These are phyloP conservation scores for Stenichneumon culpator DNA, from an alignment of 2,888 invertebrate species.

Conservation along the genomic window DNA sequence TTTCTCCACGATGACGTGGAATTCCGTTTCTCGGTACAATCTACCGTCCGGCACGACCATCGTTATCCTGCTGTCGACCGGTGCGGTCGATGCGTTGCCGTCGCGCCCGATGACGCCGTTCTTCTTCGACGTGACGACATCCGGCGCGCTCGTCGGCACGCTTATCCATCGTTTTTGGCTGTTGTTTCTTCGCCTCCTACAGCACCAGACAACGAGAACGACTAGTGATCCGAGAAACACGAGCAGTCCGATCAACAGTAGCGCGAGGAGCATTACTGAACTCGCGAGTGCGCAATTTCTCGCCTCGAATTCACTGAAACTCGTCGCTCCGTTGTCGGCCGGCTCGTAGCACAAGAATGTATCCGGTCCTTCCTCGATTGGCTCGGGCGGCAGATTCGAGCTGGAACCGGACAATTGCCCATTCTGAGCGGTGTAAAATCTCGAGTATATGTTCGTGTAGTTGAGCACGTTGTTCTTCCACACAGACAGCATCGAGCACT, in stretches of 20 bases:
- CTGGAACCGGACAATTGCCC: constrained; percentile 21
- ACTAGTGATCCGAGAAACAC: constrained; percentile 70
- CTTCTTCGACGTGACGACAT: constrained; percentile 82
- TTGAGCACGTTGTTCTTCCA: constrained; percentile 83
- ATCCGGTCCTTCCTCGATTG: constrained; percentile 78
- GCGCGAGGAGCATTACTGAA: constrained; percentile 78
- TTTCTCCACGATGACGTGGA: constrained; percentile 94
- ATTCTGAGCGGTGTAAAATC: constrained; percentile 73
- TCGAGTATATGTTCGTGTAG: constrained; percentile 80
- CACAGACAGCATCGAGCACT: constrained; percentile 86
- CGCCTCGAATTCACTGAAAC: constrained; percentile 79
- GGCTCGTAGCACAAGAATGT: constrained; percentile 79
- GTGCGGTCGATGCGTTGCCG: constrained; percentile 64
- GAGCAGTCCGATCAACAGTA: constrained; percentile 74
- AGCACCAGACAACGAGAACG: constrained; percentile 79
- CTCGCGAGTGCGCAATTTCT: constrained; percentile 78
- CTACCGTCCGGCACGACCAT: constrained; percentile 93
- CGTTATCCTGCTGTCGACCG: constrained; percentile 82
- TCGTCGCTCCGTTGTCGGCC: constrained; percentile 70
- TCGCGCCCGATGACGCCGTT: constrained; percentile 86
- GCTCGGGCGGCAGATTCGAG: constrained; percentile 70
- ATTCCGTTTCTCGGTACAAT: constrained; percentile 94
- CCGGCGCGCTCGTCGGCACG: constrained; percentile 82
- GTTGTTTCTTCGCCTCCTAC: constrained; percentile 82
- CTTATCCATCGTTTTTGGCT: constrained; percentile 84